Conservation (phyloP, 2,888 invertebrate species). For the Perithous albicinctus region DNA sequence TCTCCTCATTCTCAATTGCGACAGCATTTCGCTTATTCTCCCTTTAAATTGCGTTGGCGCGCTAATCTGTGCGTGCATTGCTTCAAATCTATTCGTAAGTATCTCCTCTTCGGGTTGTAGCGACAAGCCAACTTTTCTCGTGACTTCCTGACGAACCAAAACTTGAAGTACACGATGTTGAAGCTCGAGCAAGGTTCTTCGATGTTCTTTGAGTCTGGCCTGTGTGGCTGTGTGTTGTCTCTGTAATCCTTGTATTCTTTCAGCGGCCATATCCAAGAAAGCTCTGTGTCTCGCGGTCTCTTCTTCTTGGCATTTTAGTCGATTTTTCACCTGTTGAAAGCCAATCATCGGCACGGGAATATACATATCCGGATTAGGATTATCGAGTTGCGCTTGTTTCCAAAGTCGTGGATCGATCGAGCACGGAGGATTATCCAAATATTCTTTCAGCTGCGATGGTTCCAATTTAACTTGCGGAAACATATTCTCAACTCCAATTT, state of each 20-base stretch:
- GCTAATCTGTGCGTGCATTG: slow-evolving; percentile 94
- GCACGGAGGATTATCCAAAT: slow-evolving; percentile 94
- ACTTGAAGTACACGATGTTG: slow-evolving; percentile 94
- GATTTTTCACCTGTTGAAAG: slow-evolving; percentile 92
- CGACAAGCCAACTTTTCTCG: slow-evolving; percentile 94
- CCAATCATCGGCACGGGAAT: slow-evolving; percentile 98
- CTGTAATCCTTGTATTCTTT: slow-evolving; percentile 91
- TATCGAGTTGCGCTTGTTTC: slow-evolving; percentile 98
- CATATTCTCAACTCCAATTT: slow-evolving; percentile 90
- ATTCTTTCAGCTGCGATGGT: slow-evolving; percentile 93
- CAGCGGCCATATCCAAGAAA: slow-evolving; percentile 92
- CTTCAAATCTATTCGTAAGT: slow-evolving; percentile 94
- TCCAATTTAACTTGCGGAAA: slow-evolving; percentile 91
- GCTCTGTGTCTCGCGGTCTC: slow-evolving; percentile 93
- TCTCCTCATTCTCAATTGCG: slow-evolving; percentile 92
- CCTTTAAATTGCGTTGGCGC: slow-evolving; percentile 98
- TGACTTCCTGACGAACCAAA: slow-evolving; percentile 94
- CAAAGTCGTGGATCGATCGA: slow-evolving; percentile 97
- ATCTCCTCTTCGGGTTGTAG: slow-evolving; percentile 96
- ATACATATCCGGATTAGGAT: slow-evolving; percentile 95
- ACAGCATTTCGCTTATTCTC: slow-evolving; percentile 95
- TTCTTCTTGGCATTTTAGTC: slow-evolving; percentile 93
- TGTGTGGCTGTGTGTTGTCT: slow-evolving; percentile 92
- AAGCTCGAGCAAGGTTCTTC: slow-evolving; percentile 92
- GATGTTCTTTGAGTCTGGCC: slow-evolving; percentile 93